Evolutionary conservation across 2,797 vertebrate genomes (phyloP), one percentile per base, ranked within the genome.

Genomic region (Sphenopsis melanotis): DNA sequence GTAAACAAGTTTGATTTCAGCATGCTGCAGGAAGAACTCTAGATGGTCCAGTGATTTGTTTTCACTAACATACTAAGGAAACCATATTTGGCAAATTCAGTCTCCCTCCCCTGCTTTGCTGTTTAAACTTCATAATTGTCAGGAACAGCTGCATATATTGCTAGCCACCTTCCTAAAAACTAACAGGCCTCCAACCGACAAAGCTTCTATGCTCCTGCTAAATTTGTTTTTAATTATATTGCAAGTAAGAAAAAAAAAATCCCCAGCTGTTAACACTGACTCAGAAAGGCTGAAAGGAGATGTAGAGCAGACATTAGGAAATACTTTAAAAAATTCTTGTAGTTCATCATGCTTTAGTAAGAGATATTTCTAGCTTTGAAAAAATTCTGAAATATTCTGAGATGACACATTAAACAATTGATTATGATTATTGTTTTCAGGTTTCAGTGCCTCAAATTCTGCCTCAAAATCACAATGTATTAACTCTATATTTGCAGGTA

Each of bases 201-300:
- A 96, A 97, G 96, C 95, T 96, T 97, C 95, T 92, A 97, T 96
- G 97, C 95, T 97, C 81, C 94, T 94, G 80, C 95, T 97, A 98
- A 97, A 98, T 97, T 98, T 98, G 97, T 92, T 98, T 98, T 98
- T 97, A 98, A 98, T 98, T 98, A 98, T 97, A 97, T 94, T 97
- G 97, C 89, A 97, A 97, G 91, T 89, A 76, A 94, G 94, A 72
- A 93, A 96, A 97, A 97, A 93, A 95, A 96, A 97, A 95, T 80
- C 81, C 90, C 94, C 93, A 97, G 95, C 97, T 98, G 97, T 97
- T 98, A 98, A 97, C 97, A 97, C 93, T 78, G 93, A 95, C 93
- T 97, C 81, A 19, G 92, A 93, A 94, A 94, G 93, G 93, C 97
- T 95, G 97, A 96, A 93, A 95, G 94, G 93, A 98, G 97, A 98